Evolutionary conservation across 2,797 vertebrate genomes (phyloP).

Genomic region (Champsocephalus gunnari): DNA sequence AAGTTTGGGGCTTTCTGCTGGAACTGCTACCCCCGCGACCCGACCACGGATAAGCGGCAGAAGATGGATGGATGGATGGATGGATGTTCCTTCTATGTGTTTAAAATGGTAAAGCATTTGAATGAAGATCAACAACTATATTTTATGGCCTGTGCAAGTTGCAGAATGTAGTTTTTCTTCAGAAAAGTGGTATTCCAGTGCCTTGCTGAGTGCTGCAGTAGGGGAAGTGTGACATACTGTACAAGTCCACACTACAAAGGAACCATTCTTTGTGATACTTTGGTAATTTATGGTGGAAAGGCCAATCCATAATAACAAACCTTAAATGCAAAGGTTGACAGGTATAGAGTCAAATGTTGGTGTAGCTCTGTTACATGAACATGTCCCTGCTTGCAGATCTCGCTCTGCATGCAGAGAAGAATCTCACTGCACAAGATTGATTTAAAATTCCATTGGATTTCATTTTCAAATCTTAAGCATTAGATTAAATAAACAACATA

Average conservation of each 20-base stretch:
- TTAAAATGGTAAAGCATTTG: not conserved
- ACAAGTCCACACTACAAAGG: too few relatives aligned
- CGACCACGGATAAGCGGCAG: too few relatives aligned
- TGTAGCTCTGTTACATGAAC: not conserved
- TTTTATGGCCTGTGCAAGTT: not conserved
- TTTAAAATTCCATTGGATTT: not conserved
- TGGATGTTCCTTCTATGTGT: not conserved
- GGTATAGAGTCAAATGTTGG: not conserved
- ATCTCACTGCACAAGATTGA: not conserved
- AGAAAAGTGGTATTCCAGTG: not conserved
- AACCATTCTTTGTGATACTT: too few relatives aligned
- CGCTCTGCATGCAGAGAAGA: not conserved
- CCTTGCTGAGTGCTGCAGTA: not conserved
- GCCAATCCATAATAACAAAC: too few relatives aligned
- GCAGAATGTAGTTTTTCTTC: not conserved
- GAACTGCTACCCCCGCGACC: too few relatives aligned
- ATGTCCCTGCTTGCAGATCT: not conserved
- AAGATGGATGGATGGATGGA: too few relatives aligned
- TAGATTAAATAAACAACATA: slow-evolving; percentile 46
- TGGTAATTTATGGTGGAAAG: too few relatives aligned
- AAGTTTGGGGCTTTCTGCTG: too few relatives aligned
- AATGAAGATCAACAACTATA: not conserved
- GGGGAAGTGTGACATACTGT: too few relatives aligned
- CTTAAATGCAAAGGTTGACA: not conserved
- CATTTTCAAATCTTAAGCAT: slow-evolving; percentile 26